These are phyloP conservation scores for Pterocles orientalis DNA, from an alignment of 2,113 vertebrate genomes.

Conservation along the genomic window DNA sequence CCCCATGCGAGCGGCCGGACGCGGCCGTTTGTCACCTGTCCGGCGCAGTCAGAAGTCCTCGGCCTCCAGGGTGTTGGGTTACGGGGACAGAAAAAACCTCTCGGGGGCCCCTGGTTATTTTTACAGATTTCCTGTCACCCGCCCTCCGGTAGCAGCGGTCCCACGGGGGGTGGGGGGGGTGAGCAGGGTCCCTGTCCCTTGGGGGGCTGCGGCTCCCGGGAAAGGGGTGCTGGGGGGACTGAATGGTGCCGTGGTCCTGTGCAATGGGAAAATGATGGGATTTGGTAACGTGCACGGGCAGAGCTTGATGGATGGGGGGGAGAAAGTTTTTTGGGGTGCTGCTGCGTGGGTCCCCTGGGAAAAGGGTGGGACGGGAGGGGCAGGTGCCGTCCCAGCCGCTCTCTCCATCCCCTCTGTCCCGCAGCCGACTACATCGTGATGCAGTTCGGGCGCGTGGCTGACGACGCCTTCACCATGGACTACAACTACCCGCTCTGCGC, in stretches of 20 bases:
- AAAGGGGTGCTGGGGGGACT: background rate
- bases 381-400: background rate
- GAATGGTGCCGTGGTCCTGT: rapidly evolving
- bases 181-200: background rate
- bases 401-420: background rate
- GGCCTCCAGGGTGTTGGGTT: slow-evolving; percentile 58
- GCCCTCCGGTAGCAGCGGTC: background rate
- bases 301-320: no score
- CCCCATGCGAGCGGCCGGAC: background rate
- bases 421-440: slow-evolving; percentile 93
- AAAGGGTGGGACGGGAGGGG: rapidly evolving
- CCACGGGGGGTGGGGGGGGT: background rate
- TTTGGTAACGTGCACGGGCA: background rate
- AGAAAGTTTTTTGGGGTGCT: no score
- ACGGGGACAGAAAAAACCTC: slow-evolving; percentile 64
- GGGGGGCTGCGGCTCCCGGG: background rate
- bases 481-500: slow-evolving; percentile 94
- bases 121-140: slow-evolving; percentile 63
- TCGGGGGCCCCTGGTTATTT: slow-evolving; percentile 65
- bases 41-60: slow-evolving; percentile 52
- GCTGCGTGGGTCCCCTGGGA: rapidly evolving
- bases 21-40: slow-evolving; percentile 55
- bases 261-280: rapidly evolving
- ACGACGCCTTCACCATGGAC: slow-evolving; percentile 96
- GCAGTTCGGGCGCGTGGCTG: slow-evolving; percentile 95